A percentile compares a stretch with the other conserved stretches of the same genome.
Conservation (phyloP, 2,113 vertebrate species). For the Micronycteris hirsuta region DNA sequence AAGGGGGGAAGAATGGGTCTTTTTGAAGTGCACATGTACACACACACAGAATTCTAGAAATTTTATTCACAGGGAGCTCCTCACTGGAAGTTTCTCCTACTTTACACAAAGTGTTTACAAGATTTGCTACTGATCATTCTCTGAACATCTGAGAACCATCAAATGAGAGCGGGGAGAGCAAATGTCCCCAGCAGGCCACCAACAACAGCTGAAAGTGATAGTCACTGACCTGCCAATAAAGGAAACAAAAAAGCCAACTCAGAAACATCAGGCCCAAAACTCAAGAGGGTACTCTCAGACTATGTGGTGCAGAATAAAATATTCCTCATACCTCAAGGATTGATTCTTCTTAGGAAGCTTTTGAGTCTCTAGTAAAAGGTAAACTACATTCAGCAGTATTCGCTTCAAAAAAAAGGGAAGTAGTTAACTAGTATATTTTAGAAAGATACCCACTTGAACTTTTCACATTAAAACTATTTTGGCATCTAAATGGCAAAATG, state of each 20-base stretch:
- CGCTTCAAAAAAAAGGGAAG: background rate
- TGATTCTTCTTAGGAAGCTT: background rate
- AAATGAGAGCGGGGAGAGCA: background rate
- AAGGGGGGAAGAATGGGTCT: background rate
- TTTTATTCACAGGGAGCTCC: background rate
- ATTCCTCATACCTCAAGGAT: background rate
- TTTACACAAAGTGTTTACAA: background rate
- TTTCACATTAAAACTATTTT: background rate
- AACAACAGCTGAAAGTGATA: background rate
- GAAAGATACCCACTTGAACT: background rate
- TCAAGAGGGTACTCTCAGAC: background rate
- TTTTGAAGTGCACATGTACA: background rate
- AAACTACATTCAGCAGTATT: background rate
- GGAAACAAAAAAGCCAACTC: background rate
- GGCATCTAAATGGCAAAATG: background rate
- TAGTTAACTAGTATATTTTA: background rate
- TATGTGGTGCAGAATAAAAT: background rate
- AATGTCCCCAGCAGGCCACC: background rate
- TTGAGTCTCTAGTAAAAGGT: background rate
- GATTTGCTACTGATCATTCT: background rate
- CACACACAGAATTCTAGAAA: background rate
- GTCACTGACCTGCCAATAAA: background rate
- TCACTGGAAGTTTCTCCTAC: background rate
- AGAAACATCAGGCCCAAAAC: background rate
- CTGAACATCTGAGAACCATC: background rate